These are phyloP conservation scores for Caenorhabditis drosophilae DNA, from an alignment of 2,888 invertebrate genomes.

Conservation along the genomic window DNA sequence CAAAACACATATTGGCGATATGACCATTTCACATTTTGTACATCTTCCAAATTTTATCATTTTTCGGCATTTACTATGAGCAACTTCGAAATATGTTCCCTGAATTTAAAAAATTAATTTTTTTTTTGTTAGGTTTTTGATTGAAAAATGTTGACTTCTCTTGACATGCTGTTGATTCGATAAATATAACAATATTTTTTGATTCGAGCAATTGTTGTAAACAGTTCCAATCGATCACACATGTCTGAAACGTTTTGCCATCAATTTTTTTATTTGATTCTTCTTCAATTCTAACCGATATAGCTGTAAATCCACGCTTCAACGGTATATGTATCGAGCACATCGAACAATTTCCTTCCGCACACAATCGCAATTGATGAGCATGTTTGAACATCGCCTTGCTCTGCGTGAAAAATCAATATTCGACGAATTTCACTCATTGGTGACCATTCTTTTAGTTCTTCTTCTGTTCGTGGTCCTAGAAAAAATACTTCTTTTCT, in stretches of 20 bases:
- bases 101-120: no score
- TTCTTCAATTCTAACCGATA: slow-evolving; percentile 21
- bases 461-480: slow-evolving; percentile 15
- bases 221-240: slow-evolving; percentile 44
- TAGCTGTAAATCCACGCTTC: slow-evolving; percentile 47
- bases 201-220: slow-evolving; percentile 31
- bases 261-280: not conserved
- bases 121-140: no score
- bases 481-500: no score
- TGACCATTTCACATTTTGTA: slow-evolving; percentile 18
- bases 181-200: slow-evolving; percentile 38
- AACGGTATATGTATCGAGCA: slow-evolving; percentile 33
- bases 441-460: slow-evolving; percentile 24
- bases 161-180: slow-evolving; percentile 25
- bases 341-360: slow-evolving; percentile 35
- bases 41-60: slow-evolving; percentile 31
- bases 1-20: slow-evolving; percentile 21
- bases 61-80: slow-evolving; percentile 25
- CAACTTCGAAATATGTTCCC: slow-evolving; percentile 30
- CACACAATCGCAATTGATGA: slow-evolving; percentile 42
- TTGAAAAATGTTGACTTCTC: no score
- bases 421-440: slow-evolving; percentile 32
- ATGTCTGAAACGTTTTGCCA: slow-evolving; percentile 36
- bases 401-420: slow-evolving; percentile 29
- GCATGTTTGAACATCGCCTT: slow-evolving; percentile 53